Evolutionary conservation across 2,113 vertebrate species (phyloP).

Genomic region (Vulpes lagopus): DNA sequence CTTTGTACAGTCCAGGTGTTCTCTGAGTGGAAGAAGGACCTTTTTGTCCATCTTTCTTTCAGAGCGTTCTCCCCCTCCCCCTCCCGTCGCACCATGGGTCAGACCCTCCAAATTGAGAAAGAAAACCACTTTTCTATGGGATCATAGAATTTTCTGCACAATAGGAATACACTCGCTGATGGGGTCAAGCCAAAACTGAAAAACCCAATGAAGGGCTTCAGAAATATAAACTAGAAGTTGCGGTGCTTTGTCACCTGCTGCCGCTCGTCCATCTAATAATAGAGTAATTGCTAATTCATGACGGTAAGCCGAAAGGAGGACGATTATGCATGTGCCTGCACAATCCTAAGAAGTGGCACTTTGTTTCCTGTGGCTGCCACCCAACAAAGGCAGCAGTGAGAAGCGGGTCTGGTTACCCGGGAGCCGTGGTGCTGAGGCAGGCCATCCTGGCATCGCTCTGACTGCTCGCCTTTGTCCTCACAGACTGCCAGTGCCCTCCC

Average conservation of each 20-base stretch:
- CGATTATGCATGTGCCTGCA: conserved; percentile 61
- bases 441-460: conserved; percentile 66
- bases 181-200: conserved; percentile 61
- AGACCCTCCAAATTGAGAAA: conserved; percentile 63
- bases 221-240: conserved; percentile 18
- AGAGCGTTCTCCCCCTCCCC: neutral
- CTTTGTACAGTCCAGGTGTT: conserved; percentile 76
- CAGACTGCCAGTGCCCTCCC: conserved; percentile 65
- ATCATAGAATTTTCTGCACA: conserved; percentile 74
- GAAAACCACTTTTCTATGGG: conserved; percentile 59
- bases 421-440: neutral
- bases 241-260: conserved; percentile 74
- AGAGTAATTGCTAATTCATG: conserved; percentile 81
- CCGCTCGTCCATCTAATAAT: conserved; percentile 63
- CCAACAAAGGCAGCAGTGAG: conserved; percentile 74
- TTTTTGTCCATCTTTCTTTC: conserved; percentile 71
- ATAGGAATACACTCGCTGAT: conserved; percentile 69
- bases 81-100: conserved; percentile 42
- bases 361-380: conserved; percentile 63
- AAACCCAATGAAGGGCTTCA: conserved; percentile 47
- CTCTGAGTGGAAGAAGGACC: conserved; percentile 50
- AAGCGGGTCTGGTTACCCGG: conserved; percentile 66
- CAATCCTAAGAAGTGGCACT: conserved; percentile 80
- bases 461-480: conserved; percentile 74
- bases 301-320: conserved; percentile 68